phyloP scores from a whole-genome alignment of 2,797 vertebrate genomes.

The Enteromius paludinosus region DNA sequence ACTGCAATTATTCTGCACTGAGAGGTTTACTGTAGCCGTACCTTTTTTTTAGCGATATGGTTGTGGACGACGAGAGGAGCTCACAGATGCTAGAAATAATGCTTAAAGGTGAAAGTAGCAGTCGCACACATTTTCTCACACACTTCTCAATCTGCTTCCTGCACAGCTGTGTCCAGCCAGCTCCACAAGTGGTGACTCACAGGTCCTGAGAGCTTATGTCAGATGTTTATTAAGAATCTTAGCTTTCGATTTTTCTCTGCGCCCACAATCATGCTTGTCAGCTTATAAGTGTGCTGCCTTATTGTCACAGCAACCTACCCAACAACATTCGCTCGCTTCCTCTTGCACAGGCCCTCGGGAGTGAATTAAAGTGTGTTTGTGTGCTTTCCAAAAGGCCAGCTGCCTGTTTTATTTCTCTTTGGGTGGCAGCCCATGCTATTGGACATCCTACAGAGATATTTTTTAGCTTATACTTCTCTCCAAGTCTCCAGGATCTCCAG shows the following conservation, averaged over 20 bases:
- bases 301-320: background rate
- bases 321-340: background rate
- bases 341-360: background rate
- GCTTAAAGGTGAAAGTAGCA: conserved; percentile 34
- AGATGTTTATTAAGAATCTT: conserved; percentile 52
- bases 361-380: conserved; percentile 13
- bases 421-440: background rate
- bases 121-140: background rate
- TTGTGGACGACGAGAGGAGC: background rate
- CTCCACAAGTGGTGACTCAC: conserved; percentile 52
- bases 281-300: background rate
- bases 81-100: conserved; percentile 22
- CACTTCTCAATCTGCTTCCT: conserved; percentile 32
- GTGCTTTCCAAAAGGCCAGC: conserved; percentile 37
- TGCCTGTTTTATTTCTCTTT: conserved; percentile 11
- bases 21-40: conserved; percentile 7
- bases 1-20: background rate
- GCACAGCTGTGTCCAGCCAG: conserved; percentile 40
- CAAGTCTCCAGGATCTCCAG: background rate
- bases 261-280: background rate
- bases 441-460: conserved; percentile 20
- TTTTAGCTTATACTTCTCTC: background rate
- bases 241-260: conserved; percentile 16
- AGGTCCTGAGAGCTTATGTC: conserved; percentile 40
- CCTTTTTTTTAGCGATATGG: background rate